Conservation (phyloP, 2,888 invertebrate genomes). For the Stenolophus ochropezus region DNA sequence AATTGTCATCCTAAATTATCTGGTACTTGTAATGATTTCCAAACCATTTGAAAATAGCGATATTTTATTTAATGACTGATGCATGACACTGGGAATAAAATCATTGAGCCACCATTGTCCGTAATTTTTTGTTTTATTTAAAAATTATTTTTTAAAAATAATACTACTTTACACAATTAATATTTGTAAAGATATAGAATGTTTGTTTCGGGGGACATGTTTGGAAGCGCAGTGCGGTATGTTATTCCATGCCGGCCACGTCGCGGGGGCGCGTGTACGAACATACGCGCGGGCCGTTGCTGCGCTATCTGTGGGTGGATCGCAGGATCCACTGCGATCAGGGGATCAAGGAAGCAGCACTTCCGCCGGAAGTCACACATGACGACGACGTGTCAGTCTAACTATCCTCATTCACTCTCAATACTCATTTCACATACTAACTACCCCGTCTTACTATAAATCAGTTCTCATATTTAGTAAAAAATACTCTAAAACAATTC, state of each 20-base stretch:
- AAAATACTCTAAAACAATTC: too few relatives aligned
- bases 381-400: neutral
- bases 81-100: too few relatives aligned
- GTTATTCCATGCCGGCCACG: neutral
- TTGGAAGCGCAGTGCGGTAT: neutral
- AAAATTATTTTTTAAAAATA: neutral
- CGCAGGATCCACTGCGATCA: neutral
- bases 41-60: too few relatives aligned
- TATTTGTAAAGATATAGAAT: neutral
- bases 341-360: constrained; percentile 23
- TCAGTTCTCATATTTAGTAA: too few relatives aligned
- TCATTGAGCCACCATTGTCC: too few relatives aligned
- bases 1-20: too few relatives aligned
- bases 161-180: neutral
- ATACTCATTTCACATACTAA: too few relatives aligned
- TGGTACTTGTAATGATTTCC: too few relatives aligned
- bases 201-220: neutral
- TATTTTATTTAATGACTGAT: too few relatives aligned
- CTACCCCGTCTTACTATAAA: too few relatives aligned
- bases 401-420: too few relatives aligned
- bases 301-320: constrained; percentile 51
- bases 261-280: neutral
- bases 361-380: constrained; percentile 58
- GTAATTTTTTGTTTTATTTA: too few relatives aligned
- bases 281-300: constrained; percentile 29